phyloP scores from a whole-genome alignment of 2,888 invertebrate species.

The Habrosyne pyritoides region DNA sequence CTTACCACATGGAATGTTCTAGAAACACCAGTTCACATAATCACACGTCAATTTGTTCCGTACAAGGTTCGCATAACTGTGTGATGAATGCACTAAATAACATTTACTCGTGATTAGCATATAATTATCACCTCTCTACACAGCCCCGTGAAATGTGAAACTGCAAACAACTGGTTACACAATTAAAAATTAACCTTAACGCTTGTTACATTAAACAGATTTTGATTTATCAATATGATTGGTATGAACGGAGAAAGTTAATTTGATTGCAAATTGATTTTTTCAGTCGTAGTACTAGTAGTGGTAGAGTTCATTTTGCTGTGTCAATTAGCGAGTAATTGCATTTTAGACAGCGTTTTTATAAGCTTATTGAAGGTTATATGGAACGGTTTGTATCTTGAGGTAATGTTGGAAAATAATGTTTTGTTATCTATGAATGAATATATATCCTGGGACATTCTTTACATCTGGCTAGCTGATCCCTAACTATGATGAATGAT shows the following conservation, averaged over 20 bases:
- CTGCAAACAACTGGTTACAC: conserved; percentile 5
- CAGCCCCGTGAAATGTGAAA: conserved; percentile 8
- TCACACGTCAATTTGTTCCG: conserved; percentile 3
- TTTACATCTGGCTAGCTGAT: too few species aligned
- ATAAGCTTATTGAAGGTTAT: background rate
- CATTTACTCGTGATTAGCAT: conserved; percentile 20
- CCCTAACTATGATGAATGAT: too few species aligned
- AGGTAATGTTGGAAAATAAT: background rate
- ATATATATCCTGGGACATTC: too few species aligned
- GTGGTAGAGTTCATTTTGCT: background rate
- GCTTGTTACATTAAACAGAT: conserved; percentile 2
- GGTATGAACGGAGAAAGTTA: conserved; percentile 6
- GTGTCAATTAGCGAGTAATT: background rate
- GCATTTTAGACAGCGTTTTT: background rate
- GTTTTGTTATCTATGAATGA: too few species aligned
- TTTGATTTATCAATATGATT: conserved; percentile 5
- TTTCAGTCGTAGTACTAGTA: background rate
- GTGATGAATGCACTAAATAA: conserved; percentile 8
- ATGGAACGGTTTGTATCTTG: background rate
- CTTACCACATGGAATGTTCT: background rate
- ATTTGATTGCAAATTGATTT: conserved; percentile 6
- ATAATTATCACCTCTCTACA: conserved; percentile 13
- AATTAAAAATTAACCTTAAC: background rate
- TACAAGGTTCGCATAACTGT: background rate
- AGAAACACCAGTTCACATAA: background rate